Evolutionary conservation across 2,113 vertebrate genomes (phyloP).

Genomic region (Mustelus asterias): DNA sequence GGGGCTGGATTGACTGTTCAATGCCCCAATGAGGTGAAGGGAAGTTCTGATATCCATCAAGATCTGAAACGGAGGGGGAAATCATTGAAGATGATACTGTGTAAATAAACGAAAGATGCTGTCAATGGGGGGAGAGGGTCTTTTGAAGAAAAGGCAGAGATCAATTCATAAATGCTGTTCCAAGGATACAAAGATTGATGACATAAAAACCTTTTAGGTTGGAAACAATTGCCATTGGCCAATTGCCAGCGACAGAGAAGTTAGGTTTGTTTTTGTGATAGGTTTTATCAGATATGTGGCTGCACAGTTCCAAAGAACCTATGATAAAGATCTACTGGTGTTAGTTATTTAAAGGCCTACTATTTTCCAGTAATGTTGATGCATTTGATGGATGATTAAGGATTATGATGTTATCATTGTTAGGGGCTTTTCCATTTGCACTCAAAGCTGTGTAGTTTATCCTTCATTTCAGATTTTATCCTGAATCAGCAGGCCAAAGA

Average conservation of each 20-base stretch:
- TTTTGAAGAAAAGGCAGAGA: neutral
- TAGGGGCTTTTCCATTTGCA: neutral
- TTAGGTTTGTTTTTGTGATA: neutral
- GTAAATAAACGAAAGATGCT: neutral
- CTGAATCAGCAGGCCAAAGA: neutral
- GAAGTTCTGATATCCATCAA: neutral
- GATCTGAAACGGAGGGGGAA: neutral
- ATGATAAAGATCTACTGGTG: neutral
- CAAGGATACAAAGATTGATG: neutral
- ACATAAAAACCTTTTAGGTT: neutral
- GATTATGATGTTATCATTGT: neutral
- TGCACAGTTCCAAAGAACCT: neutral
- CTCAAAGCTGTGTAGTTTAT: neutral
- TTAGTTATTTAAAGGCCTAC: neutral
- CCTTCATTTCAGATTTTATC: neutral
- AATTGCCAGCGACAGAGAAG: neutral
- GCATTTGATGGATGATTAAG: neutral
- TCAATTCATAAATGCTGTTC: neutral
- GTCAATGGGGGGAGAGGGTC: neutral
- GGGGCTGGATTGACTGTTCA: neutral
- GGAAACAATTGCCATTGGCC: neutral
- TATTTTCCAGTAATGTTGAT: neutral
- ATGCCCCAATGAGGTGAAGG: neutral
- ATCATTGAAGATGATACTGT: neutral
- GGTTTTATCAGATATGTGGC: neutral